Percentiles rank a stretch among this genome's conserved stretches.
These are phyloP conservation scores for Raja brachyura DNA, from an alignment of 2,113 vertebrate species.

Conservation along the genomic window DNA sequence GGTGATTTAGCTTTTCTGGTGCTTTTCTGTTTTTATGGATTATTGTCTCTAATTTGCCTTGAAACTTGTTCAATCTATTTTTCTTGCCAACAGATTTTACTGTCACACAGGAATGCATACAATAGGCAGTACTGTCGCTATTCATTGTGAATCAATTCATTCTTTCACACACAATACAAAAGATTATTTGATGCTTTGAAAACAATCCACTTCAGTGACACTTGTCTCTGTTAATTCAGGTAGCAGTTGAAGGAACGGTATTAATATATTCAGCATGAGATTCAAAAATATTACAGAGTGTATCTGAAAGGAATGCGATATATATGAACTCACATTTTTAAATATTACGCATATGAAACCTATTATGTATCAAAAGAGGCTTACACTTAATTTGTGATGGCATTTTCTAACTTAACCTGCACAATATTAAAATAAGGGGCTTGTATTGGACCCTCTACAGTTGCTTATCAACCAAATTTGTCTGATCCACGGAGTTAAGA, in stretches of 20 bases:
- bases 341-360: neutral
- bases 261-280: neutral
- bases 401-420: neutral
- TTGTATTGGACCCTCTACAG: neutral
- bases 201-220: neutral
- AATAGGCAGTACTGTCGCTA: neutral
- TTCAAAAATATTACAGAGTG: neutral
- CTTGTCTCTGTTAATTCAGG: neutral
- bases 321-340: neutral
- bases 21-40: neutral
- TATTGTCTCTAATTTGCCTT: conserved; percentile 2
- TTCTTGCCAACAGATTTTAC: neutral
- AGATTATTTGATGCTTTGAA: neutral
- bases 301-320: neutral
- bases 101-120: neutral
- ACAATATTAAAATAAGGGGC: neutral
- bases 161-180: neutral
- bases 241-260: neutral
- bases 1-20: conserved; percentile 3
- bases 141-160: neutral
- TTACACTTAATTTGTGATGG: neutral
- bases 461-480: neutral
- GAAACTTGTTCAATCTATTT: neutral
- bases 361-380: neutral
- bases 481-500: neutral